Percentiles rank a stretch among this genome's conserved stretches.
These are phyloP conservation scores for Enoplolaimus lenunculus DNA, from an alignment of 2,888 invertebrate genomes.

Conservation along the genomic window DNA sequence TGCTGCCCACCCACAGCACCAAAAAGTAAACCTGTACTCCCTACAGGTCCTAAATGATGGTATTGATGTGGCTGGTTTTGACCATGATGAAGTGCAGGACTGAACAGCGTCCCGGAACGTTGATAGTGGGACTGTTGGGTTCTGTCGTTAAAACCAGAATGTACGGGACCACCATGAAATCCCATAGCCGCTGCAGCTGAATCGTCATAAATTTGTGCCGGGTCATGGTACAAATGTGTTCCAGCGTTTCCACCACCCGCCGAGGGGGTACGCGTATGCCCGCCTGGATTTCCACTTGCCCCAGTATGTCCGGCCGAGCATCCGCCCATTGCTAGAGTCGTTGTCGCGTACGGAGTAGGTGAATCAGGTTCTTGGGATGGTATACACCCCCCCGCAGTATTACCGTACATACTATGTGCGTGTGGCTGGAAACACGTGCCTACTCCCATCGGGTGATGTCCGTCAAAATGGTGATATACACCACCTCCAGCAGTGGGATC, in stretches of 20 bases:
- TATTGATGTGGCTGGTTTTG: too few species aligned
- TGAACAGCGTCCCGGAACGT: too few species aligned
- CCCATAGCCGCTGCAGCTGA: too few species aligned
- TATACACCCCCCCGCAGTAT: neutral
- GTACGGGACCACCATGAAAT: too few species aligned
- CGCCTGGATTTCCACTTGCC: neutral
- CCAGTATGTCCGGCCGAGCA: conserved; percentile 30
- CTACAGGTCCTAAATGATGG: too few species aligned
- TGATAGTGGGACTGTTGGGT: too few species aligned
- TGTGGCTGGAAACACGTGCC: neutral
- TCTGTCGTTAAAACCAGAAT: too few species aligned
- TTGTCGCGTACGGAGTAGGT: conserved; percentile 38
- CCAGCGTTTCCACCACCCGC: neutral
- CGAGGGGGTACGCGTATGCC: neutral
- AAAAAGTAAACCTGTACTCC: too few species aligned
- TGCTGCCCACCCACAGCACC: too few species aligned
- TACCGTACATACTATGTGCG: neutral
- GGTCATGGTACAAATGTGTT: conserved; percentile 6
- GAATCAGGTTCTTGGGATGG: conserved; percentile 25
- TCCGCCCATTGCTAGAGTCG: conserved; percentile 34
- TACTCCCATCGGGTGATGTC: neutral
- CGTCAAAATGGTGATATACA: neutral
- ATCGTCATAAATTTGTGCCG: too few species aligned
- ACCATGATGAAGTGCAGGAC: too few species aligned
- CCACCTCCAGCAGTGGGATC: too few species aligned